These are phyloP conservation scores for Paedocypris micromegethes DNA, from an alignment of 2,797 vertebrate species.

Conservation along the genomic window DNA sequence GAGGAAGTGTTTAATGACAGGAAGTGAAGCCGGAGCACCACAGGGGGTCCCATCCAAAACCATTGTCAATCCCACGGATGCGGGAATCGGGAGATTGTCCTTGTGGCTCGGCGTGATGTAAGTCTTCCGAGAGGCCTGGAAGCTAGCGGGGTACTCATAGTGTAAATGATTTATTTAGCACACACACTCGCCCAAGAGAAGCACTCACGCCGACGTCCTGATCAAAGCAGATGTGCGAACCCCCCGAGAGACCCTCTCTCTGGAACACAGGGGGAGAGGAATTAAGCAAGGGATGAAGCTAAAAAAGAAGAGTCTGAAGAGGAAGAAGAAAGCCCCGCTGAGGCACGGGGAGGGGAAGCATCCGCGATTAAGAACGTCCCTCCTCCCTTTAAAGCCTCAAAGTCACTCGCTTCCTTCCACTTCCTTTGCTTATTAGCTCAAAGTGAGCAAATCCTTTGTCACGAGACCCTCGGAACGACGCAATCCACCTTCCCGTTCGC, in stretches of 20 bases:
- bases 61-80: constrained; percentile 37
- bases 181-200: constrained; percentile 13
- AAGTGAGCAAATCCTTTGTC: constrained; percentile 26
- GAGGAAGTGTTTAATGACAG: constrained; percentile 45
- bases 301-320: constrained; percentile 16
- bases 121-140: constrained; percentile 47
- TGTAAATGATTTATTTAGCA: constrained; percentile 44
- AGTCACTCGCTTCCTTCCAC: constrained; percentile 14
- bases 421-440: constrained; percentile 24
- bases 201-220: constrained; percentile 39
- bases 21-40: constrained; percentile 24
- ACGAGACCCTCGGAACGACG: constrained; percentile 1
- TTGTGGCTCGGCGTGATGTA: constrained; percentile 56
- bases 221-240: constrained; percentile 43
- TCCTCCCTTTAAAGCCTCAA: constrained; percentile 23
- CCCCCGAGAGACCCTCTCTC: constrained; percentile 34
- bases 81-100: constrained; percentile 39
- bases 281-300: constrained; percentile 36
- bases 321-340: constrained; percentile 19
- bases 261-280: constrained; percentile 30
- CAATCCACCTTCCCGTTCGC: neutral
- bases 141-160: constrained; percentile 39
- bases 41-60: constrained; percentile 32
- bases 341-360: constrained; percentile 16
- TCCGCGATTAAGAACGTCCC: constrained; percentile 20